Percentiles rank a stretch among this genome's conserved stretches.
Conservation (phyloP, 92 coral and sea anemone genomes). For the Zoanthus gigantus region DNA sequence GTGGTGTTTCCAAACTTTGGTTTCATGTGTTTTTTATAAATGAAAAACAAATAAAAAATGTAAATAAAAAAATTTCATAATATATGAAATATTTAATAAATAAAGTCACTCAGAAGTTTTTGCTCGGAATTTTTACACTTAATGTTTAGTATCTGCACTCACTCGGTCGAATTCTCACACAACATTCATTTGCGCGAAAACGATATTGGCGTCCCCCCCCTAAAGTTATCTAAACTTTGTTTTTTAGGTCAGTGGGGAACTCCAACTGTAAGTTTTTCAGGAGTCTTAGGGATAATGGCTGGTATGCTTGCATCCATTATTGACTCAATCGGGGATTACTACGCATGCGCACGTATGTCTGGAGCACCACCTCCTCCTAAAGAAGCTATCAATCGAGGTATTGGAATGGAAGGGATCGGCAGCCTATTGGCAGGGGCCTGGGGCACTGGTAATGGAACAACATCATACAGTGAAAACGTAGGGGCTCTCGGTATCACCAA, state of each 20-base stretch:
- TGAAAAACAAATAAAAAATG: too few relatives aligned
- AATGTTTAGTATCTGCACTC: too few relatives aligned
- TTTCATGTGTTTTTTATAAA: too few relatives aligned
- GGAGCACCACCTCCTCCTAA: constrained; percentile 88
- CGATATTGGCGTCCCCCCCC: neutral
- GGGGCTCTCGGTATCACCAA: constrained; percentile 68
- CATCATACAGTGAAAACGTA: constrained; percentile 81
- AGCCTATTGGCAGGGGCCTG: constrained; percentile 75
- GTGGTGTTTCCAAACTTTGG: too few relatives aligned
- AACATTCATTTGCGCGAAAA: neutral
- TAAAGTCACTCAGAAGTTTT: too few relatives aligned
- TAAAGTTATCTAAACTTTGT: neutral
- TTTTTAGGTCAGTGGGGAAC: constrained; percentile 80
- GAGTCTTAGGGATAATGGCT: constrained; percentile 77
- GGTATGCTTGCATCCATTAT: constrained; percentile 78
- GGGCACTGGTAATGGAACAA: constrained; percentile 83
- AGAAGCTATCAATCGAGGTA: constrained; percentile 80
- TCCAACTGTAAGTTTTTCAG: constrained; percentile 75
- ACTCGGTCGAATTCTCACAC: neutral
- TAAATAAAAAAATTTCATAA: too few relatives aligned
- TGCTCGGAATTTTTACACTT: too few relatives aligned
- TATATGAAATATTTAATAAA: too few relatives aligned
- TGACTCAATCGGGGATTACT: constrained; percentile 84
- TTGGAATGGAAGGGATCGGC: constrained; percentile 76
- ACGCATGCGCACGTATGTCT: constrained; percentile 84